Conservation (phyloP, 1,140 invertebrate species). For the Camponotus pennsylvanicus region DNA sequence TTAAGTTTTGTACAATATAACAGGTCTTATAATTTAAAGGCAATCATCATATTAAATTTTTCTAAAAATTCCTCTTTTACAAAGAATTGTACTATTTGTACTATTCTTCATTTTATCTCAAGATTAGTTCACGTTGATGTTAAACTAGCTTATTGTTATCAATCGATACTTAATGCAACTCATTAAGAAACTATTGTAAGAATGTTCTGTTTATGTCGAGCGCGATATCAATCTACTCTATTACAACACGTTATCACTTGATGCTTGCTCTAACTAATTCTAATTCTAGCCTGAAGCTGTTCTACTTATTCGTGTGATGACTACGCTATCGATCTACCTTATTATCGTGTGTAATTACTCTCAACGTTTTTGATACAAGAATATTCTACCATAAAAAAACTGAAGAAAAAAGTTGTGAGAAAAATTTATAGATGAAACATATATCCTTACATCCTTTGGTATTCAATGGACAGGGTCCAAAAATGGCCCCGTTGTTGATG, state of each 20-base stretch:
- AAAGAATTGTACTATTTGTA: not conserved
- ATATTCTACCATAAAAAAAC: slow-evolving; percentile 7
- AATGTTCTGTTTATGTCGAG: not conserved
- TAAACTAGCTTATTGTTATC: slow-evolving; percentile 2
- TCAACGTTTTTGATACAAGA: slow-evolving; percentile 14
- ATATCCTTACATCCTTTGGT: slow-evolving; percentile 89
- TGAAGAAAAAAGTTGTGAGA: not conserved
- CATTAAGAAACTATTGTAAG: not conserved
- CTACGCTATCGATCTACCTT: slow-evolving; percentile 32
- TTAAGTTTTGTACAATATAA: too few species aligned
- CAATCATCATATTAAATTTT: not conserved
- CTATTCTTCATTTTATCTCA: not conserved
- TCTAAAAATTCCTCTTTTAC: not conserved
- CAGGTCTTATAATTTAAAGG: not conserved
- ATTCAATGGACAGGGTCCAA: slow-evolving; percentile 91
- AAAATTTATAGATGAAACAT: not conserved
- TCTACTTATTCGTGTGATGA: slow-evolving; percentile 15
- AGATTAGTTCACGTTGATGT: not conserved
- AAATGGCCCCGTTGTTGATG: slow-evolving; percentile 89
- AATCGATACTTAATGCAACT: not conserved
- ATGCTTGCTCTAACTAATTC: slow-evolving; percentile 9
- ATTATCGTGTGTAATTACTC: not conserved
- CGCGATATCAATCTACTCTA: slow-evolving; percentile 3
- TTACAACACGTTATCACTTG: not conserved
- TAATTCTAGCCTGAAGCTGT: not conserved